Evolutionary conservation across 1,140 invertebrate genomes (phyloP).

Genomic region (Hormaphis cornu): DNA sequence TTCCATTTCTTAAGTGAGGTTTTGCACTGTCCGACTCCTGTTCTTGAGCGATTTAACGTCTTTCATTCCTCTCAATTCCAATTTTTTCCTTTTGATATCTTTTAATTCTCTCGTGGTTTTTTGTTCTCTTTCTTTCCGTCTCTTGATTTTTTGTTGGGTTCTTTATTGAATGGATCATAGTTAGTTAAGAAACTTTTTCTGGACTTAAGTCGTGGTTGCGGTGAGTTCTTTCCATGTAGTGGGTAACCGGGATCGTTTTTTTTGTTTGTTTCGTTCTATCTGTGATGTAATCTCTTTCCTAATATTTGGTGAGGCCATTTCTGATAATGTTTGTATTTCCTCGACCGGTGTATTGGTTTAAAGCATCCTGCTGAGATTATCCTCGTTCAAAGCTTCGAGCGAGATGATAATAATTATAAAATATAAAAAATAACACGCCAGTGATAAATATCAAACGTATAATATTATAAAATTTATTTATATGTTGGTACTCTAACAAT

Average conservation of each 20-base stretch:
- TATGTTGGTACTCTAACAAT: too few relatives aligned
- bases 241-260: background rate
- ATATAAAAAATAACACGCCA: too few relatives aligned
- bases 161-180: background rate
- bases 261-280: conserved; percentile 20
- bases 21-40: background rate
- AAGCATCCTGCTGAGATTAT: background rate
- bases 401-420: too few relatives aligned
- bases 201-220: background rate
- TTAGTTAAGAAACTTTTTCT: background rate
- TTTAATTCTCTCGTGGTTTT: background rate
- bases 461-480: too few relatives aligned
- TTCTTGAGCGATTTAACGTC: background rate
- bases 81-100: background rate
- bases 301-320: background rate
- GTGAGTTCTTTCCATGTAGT: background rate
- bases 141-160: background rate
- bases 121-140: background rate
- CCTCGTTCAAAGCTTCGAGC: background rate
- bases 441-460: too few relatives aligned
- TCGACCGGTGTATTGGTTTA: background rate
- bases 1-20: background rate
- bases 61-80: background rate
- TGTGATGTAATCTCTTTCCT: background rate
- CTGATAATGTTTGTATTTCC: background rate